Percentiles rank a stretch among this genome's conserved stretches.
phyloP scores from a whole-genome alignment of 2,888 invertebrate genomes.

The Pardosa pseudoannulata region DNA sequence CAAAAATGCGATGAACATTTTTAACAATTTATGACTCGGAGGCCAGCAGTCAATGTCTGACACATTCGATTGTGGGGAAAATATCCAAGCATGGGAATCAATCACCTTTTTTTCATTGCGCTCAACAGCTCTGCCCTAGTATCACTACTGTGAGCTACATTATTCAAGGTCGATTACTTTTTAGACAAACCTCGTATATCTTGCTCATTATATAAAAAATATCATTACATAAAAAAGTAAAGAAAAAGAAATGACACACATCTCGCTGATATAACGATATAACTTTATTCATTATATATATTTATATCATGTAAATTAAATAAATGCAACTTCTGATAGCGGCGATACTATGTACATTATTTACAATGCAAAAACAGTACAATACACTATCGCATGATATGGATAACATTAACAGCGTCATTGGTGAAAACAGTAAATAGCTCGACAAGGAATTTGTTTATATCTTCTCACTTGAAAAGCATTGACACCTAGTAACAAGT shows the following conservation, averaged over 20 bases:
- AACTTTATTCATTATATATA: constrained; percentile 14
- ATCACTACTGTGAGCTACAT: too few relatives aligned
- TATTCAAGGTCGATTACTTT: too few relatives aligned
- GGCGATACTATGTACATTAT: constrained; percentile 16
- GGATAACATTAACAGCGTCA: not conserved
- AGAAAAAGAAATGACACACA: not conserved
- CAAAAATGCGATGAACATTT: too few relatives aligned
- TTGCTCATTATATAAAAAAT: too few relatives aligned
- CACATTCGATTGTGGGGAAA: too few relatives aligned
- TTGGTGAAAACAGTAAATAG: not conserved
- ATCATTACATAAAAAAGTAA: too few relatives aligned
- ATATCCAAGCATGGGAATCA: too few relatives aligned
- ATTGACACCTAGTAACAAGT: not conserved
- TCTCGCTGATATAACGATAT: not conserved
- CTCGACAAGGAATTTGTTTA: not conserved
- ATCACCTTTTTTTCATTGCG: too few relatives aligned
- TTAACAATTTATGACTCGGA: too few relatives aligned
- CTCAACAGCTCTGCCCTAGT: too few relatives aligned
- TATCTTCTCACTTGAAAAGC: not conserved
- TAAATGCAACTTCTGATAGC: constrained; percentile 23
- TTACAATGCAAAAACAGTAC: constrained; percentile 2
- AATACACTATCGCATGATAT: constrained; percentile 13
- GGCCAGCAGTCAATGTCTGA: too few relatives aligned
- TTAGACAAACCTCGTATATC: too few relatives aligned
- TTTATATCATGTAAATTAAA: constrained; percentile 18